These are phyloP conservation scores for Hormaphis cornu DNA, from an alignment of 1,140 invertebrate species.

Conservation along the genomic window DNA sequence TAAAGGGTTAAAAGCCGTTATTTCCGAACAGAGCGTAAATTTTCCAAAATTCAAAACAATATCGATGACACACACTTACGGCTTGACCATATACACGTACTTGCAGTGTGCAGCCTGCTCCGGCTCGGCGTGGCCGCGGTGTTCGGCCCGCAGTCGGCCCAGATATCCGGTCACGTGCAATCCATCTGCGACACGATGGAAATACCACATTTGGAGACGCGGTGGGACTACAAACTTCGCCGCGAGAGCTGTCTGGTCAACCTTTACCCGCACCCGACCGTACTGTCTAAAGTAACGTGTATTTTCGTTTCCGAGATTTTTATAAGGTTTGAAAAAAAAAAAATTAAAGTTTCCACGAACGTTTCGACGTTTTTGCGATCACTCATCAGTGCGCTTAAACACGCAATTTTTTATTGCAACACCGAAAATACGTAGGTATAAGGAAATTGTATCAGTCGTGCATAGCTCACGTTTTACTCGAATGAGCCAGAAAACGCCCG, in stretches of 20 bases:
- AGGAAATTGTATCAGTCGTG: too few species aligned
- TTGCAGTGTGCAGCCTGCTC: slow-evolving; percentile 79
- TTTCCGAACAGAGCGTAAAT: too few species aligned
- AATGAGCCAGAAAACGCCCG: too few species aligned
- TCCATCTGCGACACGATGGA: slow-evolving; percentile 94
- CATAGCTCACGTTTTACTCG: too few species aligned
- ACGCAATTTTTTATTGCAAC: background rate
- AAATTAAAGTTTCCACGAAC: background rate
- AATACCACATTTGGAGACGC: slow-evolving; percentile 86
- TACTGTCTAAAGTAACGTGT: slow-evolving; percentile 66
- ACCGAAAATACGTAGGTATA: too few species aligned
- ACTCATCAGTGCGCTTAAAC: background rate
- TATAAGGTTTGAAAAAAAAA: slow-evolving; percentile 13
- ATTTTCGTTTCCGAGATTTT: too few species aligned
- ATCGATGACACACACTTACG: too few species aligned
- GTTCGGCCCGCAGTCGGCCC: slow-evolving; percentile 83
- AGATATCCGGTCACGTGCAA: slow-evolving; percentile 85
- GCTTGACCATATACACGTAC: background rate
- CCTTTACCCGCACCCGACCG: slow-evolving; percentile 83
- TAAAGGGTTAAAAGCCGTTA: too few species aligned
- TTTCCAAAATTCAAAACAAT: too few species aligned
- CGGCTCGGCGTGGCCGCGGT: slow-evolving; percentile 81
- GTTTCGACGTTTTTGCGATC: background rate
- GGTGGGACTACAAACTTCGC: slow-evolving; percentile 81
- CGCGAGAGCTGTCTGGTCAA: slow-evolving; percentile 86